phyloP scores from a whole-genome alignment of 2,113 vertebrate species.

The Cichladusa arquata region DNA sequence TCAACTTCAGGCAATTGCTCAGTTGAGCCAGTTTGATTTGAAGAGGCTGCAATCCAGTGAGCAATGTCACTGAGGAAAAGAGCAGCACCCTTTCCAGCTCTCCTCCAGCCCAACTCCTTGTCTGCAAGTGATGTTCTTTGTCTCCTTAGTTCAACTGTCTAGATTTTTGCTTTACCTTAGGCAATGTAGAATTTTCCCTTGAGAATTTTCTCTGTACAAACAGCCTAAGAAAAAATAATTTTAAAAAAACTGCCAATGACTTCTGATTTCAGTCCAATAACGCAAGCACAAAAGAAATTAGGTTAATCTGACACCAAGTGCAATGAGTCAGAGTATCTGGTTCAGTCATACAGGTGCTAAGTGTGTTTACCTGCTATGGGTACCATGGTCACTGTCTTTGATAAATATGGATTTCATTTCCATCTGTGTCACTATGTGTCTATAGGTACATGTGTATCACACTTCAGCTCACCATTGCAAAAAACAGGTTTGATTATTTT shows the following conservation, averaged over 20 bases:
- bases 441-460: neutral
- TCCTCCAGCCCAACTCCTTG: neutral
- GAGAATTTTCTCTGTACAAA: neutral
- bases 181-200: neutral
- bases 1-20: neutral
- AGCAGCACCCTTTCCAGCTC: neutral
- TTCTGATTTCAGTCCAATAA: neutral
- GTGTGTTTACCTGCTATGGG: neutral
- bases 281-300: neutral
- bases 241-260: neutral
- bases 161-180: neutral
- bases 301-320: neutral
- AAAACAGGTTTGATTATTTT: neutral
- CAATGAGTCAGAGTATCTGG: neutral
- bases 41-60: neutral
- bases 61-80: neutral
- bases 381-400: neutral
- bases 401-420: neutral
- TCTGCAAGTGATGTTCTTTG: neutral
- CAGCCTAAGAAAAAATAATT: neutral
- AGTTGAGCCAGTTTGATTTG: neutral
- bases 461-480: neutral
- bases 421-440: neutral
- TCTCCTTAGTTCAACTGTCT: neutral
- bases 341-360: neutral